Conservation (phyloP, 2,797 vertebrate genomes). For the Periophthalmus magnuspinnatus region DNA sequence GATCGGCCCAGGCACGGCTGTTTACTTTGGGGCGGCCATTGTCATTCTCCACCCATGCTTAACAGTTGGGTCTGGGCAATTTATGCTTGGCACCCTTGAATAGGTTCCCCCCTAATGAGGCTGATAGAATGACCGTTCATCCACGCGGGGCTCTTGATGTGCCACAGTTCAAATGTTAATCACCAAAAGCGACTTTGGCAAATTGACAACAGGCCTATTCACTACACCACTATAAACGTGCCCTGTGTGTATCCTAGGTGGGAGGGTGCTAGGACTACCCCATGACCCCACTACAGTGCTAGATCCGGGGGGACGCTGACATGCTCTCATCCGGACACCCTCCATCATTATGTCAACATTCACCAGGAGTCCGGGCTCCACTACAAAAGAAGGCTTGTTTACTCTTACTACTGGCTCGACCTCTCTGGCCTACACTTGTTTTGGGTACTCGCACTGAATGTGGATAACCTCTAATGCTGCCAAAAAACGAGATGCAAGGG, state of each 20-base stretch:
- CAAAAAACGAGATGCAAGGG: conserved; percentile 13
- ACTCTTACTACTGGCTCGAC: conserved; percentile 45
- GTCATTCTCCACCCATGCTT: conserved; percentile 64
- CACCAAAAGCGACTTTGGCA: conserved; percentile 75
- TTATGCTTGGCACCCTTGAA: conserved; percentile 73
- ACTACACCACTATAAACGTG: conserved; percentile 60
- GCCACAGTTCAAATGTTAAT: conserved; percentile 81
- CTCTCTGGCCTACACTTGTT: conserved; percentile 30
- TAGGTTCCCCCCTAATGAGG: conserved; percentile 70
- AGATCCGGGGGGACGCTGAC: conserved; percentile 56
- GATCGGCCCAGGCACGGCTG: conserved; percentile 41
- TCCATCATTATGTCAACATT: conserved; percentile 76
- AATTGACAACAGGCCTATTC: conserved; percentile 74
- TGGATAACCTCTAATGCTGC: conserved; percentile 19
- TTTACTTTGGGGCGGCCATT: conserved; percentile 65
- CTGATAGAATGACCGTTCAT: conserved; percentile 77
- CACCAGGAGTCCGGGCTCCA: conserved; percentile 53
- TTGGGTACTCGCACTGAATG: conserved; percentile 26
- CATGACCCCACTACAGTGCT: conserved; percentile 54
- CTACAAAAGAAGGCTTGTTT: conserved; percentile 67
- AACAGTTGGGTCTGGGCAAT: conserved; percentile 68
- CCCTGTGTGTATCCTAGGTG: conserved; percentile 54
- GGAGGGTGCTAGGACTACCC: conserved; percentile 56
- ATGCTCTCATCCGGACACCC: conserved; percentile 69
- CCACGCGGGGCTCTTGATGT: conserved; percentile 73